Conservation (phyloP, 1,140 invertebrate species). For the Drosophila paulistorum region DNA sequence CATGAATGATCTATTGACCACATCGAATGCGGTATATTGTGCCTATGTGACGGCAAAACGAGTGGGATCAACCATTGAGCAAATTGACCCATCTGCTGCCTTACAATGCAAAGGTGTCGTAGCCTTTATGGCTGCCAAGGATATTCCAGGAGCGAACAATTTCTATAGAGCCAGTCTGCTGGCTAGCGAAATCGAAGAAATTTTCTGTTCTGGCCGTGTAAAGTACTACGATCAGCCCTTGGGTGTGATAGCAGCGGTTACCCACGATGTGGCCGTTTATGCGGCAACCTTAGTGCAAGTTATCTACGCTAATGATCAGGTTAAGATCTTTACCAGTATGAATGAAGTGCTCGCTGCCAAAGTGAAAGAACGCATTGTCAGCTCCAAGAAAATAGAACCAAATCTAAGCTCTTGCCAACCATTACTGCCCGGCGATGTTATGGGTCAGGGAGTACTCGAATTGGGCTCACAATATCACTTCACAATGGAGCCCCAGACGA, state of each 20-base stretch:
- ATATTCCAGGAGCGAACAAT: constrained; percentile 89
- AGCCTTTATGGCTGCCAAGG: constrained; percentile 87
- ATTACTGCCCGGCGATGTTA: constrained; percentile 40
- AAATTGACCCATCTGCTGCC: constrained; percentile 85
- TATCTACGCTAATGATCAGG: constrained; percentile 84
- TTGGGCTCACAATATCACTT: constrained; percentile 82
- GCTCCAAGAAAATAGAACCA: constrained; percentile 80
- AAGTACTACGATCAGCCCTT: constrained; percentile 89
- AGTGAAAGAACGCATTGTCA: constrained; percentile 87
- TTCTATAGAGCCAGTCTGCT: constrained; percentile 77
- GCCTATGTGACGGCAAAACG: constrained; percentile 86
- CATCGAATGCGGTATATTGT: constrained; percentile 85
- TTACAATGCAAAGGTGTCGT: constrained; percentile 87
- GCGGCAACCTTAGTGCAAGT: constrained; percentile 88
- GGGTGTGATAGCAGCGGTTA: constrained; percentile 88
- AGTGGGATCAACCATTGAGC: constrained; percentile 84
- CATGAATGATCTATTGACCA: constrained; percentile 85
- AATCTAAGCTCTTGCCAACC: constrained; percentile 84
- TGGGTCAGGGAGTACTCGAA: constrained; percentile 65
- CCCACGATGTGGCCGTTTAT: constrained; percentile 85
- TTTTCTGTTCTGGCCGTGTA: constrained; percentile 84
- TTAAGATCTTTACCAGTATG: constrained; percentile 66
- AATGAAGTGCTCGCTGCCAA: constrained; percentile 85
- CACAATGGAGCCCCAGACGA: constrained; percentile 88
- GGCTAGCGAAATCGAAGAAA: constrained; percentile 69